These are phyloP conservation scores for Eumeta japonica DNA, from an alignment of 1,140 invertebrate species.

Conservation along the genomic window DNA sequence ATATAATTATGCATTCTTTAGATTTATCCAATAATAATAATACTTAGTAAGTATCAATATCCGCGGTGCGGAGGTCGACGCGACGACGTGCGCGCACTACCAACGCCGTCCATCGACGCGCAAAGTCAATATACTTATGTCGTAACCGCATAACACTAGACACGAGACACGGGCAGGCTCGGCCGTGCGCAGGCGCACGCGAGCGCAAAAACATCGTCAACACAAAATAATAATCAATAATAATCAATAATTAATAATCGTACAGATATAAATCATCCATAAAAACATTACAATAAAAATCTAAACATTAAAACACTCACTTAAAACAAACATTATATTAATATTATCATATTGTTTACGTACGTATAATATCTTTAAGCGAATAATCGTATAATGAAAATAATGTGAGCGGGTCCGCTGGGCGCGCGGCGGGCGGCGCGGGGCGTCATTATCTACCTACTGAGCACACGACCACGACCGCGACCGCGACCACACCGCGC, in stretches of 20 bases:
- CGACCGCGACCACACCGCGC: constrained; percentile 13
- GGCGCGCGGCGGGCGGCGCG: constrained; percentile 26
- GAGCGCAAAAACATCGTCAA: constrained; percentile 56
- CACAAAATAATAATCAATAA: constrained; percentile 58
- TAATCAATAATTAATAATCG: constrained; percentile 43
- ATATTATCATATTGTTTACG: constrained; percentile 56
- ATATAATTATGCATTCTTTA: constrained; percentile 60
- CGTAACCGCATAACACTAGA: constrained; percentile 19
- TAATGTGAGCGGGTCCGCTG: constrained; percentile 46
- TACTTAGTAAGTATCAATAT: constrained; percentile 58
- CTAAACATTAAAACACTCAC: constrained; percentile 57
- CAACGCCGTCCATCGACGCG: constrained; percentile 1
- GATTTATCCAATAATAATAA: constrained; percentile 57
- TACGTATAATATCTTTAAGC: constrained; percentile 56
- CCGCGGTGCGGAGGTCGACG: constrained; percentile 32
- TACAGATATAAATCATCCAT: constrained; percentile 58
- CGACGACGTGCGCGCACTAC: not conserved
- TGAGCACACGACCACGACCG: constrained; percentile 1
- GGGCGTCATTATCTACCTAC: constrained; percentile 6
- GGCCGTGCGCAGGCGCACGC: constrained; percentile 31
- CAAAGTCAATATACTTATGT: constrained; percentile 8
- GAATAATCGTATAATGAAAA: constrained; percentile 56
- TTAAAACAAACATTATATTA: constrained; percentile 60
- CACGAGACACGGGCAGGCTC: constrained; percentile 47
- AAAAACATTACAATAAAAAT: constrained; percentile 59